Evolutionary conservation across 2,113 vertebrate genomes (phyloP).

Genomic region (Rhipidura dahli): DNA sequence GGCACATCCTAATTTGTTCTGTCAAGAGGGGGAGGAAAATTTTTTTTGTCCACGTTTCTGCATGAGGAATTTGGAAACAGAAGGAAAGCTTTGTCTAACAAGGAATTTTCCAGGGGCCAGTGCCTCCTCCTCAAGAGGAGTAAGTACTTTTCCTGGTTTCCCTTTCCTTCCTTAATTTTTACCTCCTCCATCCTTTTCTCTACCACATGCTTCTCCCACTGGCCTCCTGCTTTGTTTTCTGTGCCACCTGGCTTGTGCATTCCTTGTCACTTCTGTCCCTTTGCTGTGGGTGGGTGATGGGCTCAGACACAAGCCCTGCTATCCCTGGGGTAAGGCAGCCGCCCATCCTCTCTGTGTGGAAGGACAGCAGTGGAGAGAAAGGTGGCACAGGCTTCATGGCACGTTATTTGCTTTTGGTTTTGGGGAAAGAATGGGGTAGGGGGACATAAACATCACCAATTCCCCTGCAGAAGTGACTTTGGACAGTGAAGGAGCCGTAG

Average conservation of each 20-base stretch:
- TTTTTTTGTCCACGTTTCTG: background rate
- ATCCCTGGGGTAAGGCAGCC: rapidly evolving
- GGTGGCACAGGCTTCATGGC: background rate
- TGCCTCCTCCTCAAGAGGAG: background rate
- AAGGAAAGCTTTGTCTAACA: background rate
- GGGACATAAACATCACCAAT: background rate
- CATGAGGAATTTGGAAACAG: background rate
- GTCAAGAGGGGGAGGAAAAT: background rate
- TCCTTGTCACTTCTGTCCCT: background rate
- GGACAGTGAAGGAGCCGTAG: rapidly evolving
- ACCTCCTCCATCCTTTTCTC: background rate
- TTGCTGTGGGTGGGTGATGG: background rate
- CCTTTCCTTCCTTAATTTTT: background rate
- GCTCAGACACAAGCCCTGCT: background rate
- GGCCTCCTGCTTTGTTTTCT: background rate
- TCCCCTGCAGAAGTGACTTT: background rate
- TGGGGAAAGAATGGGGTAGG: background rate
- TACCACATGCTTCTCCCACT: rapidly evolving
- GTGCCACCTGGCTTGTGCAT: rapidly evolving
- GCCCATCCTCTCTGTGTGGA: rapidly evolving
- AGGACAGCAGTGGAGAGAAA: background rate
- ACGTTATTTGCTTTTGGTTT: background rate
- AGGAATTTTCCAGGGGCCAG: background rate
- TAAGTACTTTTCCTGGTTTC: background rate
- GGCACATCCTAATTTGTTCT: background rate